These are phyloP conservation scores for Poeciliopsis turrubarensis DNA, from an alignment of 2,113 vertebrate genomes.

Conservation along the genomic window DNA sequence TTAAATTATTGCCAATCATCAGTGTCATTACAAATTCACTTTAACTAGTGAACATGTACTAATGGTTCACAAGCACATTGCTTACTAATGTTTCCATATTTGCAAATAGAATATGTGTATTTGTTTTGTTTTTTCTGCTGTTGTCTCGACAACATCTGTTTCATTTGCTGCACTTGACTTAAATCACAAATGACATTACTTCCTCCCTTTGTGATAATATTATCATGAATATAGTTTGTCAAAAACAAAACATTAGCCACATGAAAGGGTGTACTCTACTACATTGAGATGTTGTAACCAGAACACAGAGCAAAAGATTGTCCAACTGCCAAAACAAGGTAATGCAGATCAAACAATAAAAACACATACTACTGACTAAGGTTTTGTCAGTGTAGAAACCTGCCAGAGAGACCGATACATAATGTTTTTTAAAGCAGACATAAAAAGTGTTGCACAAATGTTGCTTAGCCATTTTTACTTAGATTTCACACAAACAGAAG, in stretches of 20 bases:
- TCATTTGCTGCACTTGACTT: background rate
- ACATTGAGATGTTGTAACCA: background rate
- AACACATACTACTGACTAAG: background rate
- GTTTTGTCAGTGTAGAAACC: background rate
- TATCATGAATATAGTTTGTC: background rate
- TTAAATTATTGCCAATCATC: background rate
- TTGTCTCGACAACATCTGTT: background rate
- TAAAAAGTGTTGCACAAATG: too few relatives aligned
- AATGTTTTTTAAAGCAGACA: background rate
- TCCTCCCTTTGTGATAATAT: background rate
- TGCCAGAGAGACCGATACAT: background rate
- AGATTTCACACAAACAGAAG: conserved; percentile 12
- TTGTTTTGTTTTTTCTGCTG: background rate
- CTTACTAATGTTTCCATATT: background rate
- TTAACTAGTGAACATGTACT: background rate
- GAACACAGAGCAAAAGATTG: background rate
- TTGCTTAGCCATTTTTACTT: background rate
- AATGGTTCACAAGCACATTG: background rate
- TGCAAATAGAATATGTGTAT: background rate
- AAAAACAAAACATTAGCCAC: background rate
- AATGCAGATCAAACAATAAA: background rate
- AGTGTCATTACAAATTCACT: background rate
- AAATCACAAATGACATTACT: background rate
- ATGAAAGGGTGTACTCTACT: background rate
- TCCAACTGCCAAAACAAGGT: background rate